Conservation (phyloP, 2,113 vertebrate genomes). For the Cochlearius cochlearius region DNA sequence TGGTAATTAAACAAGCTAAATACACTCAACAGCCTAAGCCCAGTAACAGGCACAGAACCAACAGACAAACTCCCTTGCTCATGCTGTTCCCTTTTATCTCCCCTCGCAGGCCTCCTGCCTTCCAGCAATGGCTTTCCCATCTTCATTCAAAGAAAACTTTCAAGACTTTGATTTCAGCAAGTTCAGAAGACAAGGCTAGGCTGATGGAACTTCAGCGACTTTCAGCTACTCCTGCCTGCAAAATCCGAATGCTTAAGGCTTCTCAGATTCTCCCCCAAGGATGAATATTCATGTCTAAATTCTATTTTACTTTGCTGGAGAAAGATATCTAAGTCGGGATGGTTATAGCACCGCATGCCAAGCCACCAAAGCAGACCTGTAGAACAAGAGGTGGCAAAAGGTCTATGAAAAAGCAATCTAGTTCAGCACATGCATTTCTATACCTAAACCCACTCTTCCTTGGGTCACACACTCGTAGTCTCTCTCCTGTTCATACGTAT, state of each 20-base stretch:
- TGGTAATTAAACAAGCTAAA: neutral
- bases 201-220: neutral
- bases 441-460: neutral
- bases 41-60: neutral
- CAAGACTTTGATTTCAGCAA: neutral
- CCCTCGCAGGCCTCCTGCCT: neutral
- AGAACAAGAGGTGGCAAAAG: neutral
- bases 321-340: neutral
- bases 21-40: neutral
- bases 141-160: neutral
- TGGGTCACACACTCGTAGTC: neutral
- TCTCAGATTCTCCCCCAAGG: neutral
- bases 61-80: neutral
- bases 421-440: neutral
- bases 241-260: neutral
- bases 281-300: neutral
- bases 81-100: neutral
- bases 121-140: neutral
- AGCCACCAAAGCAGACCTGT: neutral
- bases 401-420: neutral
- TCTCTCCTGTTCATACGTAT: neutral
- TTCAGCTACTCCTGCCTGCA: neutral
- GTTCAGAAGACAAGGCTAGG: neutral
- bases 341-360: neutral
- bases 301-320: neutral